phyloP scores from a whole-genome alignment of 1,140 invertebrate genomes.

The Brachionus rubens region DNA sequence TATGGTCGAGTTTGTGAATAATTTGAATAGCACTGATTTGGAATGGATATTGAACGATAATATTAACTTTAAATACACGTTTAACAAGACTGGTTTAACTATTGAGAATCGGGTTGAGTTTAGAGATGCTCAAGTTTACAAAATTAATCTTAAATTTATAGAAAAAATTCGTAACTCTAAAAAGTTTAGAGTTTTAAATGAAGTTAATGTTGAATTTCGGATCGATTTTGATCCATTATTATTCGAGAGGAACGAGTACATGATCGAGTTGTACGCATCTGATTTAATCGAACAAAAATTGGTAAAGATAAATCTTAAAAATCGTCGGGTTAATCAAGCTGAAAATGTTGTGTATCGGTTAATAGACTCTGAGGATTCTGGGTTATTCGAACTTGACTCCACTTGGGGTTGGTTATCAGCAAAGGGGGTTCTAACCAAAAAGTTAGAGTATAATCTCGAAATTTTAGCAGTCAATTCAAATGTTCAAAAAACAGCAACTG shows the following conservation, averaged over 20 bases:
- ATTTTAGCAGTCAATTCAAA: slow-evolving; percentile 7
- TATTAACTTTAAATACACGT: not conserved
- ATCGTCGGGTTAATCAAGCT: no score
- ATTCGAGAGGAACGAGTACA: slow-evolving; percentile 22
- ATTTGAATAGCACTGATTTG: slow-evolving; percentile 3
- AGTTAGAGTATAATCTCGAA: not conserved
- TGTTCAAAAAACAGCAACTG: slow-evolving; percentile 37
- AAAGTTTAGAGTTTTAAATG: not conserved
- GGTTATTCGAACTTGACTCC: not conserved
- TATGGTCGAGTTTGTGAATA: not conserved
- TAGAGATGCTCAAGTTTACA: not conserved
- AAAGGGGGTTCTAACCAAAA: not conserved
- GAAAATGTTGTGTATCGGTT: not conserved
- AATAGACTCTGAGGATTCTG: not conserved
- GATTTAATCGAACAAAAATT: slow-evolving; percentile 35
- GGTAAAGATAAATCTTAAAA: no score
- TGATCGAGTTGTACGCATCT: not conserved
- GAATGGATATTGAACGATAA: not conserved
- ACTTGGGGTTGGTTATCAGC: not conserved
- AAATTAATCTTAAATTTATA: not conserved
- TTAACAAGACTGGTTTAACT: not conserved
- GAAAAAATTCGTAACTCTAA: not conserved
- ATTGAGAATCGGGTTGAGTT: not conserved
- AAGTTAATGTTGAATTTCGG: slow-evolving; percentile 23
- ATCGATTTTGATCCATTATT: slow-evolving; percentile 39